Percentiles rank a stretch among this genome's conserved stretches.
These are phyloP conservation scores for Gymnorhina tibicen DNA, from an alignment of 2,113 vertebrate genomes.

Conservation along the genomic window DNA sequence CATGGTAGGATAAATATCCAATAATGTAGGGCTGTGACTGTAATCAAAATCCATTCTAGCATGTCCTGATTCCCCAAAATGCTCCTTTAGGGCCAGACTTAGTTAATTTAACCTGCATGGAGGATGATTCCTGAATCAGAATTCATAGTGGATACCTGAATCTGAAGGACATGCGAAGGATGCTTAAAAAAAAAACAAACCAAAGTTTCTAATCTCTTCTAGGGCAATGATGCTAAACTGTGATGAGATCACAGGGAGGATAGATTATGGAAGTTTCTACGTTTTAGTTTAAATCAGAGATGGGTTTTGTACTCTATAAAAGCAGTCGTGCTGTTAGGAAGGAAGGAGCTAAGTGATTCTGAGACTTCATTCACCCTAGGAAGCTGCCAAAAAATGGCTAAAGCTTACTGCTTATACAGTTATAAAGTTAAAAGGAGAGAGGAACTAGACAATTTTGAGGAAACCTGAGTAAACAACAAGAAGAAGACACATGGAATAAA, in stretches of 20 bases:
- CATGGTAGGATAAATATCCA: background rate
- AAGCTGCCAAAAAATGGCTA: background rate
- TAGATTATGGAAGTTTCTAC: background rate
- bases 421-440: background rate
- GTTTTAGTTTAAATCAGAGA: background rate
- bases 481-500: background rate
- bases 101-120: background rate
- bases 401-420: background rate
- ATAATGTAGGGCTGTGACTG: background rate
- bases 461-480: background rate
- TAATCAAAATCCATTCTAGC: background rate
- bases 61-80: background rate
- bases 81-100: background rate
- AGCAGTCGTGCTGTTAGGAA: background rate
- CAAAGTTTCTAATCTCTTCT: background rate
- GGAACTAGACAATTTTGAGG: background rate
- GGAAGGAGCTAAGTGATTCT: background rate
- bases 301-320: background rate
- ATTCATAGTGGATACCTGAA: background rate
- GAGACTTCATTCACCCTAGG: background rate
- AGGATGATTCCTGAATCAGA: background rate
- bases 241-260: background rate
- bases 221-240: background rate
- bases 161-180: background rate
- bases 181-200: background rate